Conservation (phyloP, 2,113 vertebrate genomes). For the Phodopus roborovskii region DNA sequence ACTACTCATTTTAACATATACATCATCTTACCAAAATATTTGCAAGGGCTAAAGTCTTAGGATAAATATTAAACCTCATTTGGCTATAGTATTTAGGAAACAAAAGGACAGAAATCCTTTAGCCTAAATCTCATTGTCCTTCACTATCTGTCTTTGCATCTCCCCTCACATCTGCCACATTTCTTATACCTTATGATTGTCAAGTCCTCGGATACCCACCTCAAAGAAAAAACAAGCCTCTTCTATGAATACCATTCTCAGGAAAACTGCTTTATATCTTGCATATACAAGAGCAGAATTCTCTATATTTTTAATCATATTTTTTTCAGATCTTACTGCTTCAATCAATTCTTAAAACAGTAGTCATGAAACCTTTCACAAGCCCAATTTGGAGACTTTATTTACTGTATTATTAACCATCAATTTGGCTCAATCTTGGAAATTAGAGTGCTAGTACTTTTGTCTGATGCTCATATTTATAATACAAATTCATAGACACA, state of each 20-base stretch:
- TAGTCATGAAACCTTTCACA: background rate
- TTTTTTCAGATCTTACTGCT: background rate
- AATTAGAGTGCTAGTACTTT: background rate
- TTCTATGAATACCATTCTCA: background rate
- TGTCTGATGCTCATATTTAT: too few relatives aligned
- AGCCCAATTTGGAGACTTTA: background rate
- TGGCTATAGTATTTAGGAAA: background rate
- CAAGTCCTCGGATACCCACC: background rate
- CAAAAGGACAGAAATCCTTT: background rate
- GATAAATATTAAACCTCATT: constrained; percentile 13
- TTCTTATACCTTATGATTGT: background rate
- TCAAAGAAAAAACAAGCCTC: background rate
- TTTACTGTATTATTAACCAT: background rate
- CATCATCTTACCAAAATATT: background rate
- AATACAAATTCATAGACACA: background rate
- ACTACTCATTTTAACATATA: constrained; percentile 37
- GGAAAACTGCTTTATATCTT: background rate
- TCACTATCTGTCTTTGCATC: background rate
- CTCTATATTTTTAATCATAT: background rate
- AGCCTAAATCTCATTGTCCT: background rate
- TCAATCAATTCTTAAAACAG: background rate
- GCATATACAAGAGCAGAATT: background rate
- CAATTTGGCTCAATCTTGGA: background rate
- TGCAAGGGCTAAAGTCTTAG: background rate
- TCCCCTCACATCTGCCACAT: background rate